Percentiles rank a stretch among this genome's conserved stretches.
Conservation (phyloP, 30 jellyfish, hydroid and myxozoan species). For the Turritopsis dohrnii region DNA sequence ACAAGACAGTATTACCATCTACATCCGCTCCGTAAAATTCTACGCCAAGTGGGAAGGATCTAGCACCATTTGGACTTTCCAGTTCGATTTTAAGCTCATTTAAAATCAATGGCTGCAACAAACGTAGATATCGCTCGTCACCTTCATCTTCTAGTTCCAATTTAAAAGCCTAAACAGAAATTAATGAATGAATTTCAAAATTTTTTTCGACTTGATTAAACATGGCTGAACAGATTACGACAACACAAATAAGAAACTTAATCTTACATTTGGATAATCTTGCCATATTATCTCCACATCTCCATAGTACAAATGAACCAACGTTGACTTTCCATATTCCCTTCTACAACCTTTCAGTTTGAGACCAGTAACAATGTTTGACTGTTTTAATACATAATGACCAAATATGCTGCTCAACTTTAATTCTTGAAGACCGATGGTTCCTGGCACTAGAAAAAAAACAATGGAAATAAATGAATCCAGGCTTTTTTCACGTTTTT, state of each 20-base stretch:
- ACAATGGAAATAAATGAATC: too few relatives aligned
- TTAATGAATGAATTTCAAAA: not conserved
- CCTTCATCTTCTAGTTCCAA: not conserved
- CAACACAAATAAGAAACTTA: not conserved
- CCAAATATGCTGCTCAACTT: not conserved
- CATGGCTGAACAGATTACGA: not conserved
- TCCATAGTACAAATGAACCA: not conserved
- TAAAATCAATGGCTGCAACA: not conserved
- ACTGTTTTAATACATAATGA: not conserved
- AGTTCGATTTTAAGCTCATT: not conserved
- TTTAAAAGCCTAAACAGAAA: not conserved
- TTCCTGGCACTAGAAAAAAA: not conserved
- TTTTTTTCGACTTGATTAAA: too few relatives aligned
- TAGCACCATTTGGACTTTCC: not conserved
- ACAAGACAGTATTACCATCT: not conserved
- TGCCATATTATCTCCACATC: not conserved
- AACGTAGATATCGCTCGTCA: not conserved
- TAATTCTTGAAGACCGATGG: not conserved
- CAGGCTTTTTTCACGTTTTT: too few relatives aligned
- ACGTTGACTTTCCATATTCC: not conserved
- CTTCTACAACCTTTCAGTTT: not conserved
- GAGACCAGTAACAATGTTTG: not conserved
- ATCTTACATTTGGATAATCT: not conserved
- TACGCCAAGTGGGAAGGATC: not conserved
- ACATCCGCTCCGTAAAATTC: not conserved